Evolutionary conservation across 2,797 vertebrate genomes (phyloP), one percentile per base, ranked within the genome.

Genomic region (Balearica regulorum): DNA sequence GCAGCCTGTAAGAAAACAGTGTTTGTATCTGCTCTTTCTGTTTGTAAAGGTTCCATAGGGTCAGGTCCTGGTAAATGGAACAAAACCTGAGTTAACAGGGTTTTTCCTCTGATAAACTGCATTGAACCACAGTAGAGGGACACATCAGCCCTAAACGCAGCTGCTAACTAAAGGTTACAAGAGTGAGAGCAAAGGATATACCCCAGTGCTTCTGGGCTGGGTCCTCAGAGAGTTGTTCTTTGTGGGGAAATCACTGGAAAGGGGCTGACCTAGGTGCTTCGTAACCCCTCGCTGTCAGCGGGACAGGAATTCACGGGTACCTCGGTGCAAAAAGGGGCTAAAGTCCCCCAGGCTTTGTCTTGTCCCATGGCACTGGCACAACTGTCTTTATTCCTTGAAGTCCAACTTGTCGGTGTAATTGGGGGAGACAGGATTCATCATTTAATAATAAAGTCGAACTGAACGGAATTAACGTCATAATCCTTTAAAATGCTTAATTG

Each of bases 401-500:
- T 83, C 33, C 35, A 72, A 22, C 54, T 65, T 76, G 31, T 49
- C 76, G 89, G 25, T 51, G 54, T 29, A 81, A 93, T 33, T 73
- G 54, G 16, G 37, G 12, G n/a, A 41, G 55, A 53, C 46, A 33
- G 60, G 57, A 61, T 90, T 93, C 94, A 70, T 54, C 19, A 86
- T 54, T 82, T 92, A 78, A 86, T 72, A 83, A 58, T 92, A 89
- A 93, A 95, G 84, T 79, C 48, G 82, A 96, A 95, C 81, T 64
- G 19, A 26, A 83, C 88, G 75, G 91, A 96, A 95, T 96, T 94
- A 94, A 49, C 25, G 41, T 82, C 53, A 28, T 83, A 57, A 93
- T 96, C 89, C 94, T 96, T 95, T 97, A 94, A 97, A 97, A 97
- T 94, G 85, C 81, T 96, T 97, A 96, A 97, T 70, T 97, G 94